A percentile compares a stretch with the other conserved stretches of the same genome.
phyloP scores from a whole-genome alignment of 2,888 invertebrate species.

The Hedya salicella region DNA sequence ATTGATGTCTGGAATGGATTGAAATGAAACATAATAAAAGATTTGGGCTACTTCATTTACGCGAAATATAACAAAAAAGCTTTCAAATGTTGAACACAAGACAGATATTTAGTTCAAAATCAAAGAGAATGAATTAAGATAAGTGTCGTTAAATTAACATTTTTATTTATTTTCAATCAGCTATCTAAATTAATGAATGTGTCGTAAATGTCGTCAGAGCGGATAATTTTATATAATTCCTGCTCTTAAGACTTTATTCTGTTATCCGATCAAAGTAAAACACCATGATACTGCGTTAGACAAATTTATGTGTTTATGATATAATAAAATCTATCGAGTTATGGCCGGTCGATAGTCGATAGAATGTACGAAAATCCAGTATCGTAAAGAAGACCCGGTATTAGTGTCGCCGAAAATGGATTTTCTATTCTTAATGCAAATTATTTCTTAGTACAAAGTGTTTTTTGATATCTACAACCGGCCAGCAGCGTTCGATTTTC shows the following conservation, averaged over 20 bases:
- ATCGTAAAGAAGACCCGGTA: constrained; percentile 72
- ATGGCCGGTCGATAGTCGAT: constrained; percentile 59
- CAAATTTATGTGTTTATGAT: constrained; percentile 68
- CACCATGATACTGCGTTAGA: constrained; percentile 59
- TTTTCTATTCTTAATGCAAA: constrained; percentile 72
- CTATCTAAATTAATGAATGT: constrained; percentile 37
- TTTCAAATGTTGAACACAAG: constrained; percentile 20
- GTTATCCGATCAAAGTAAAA: constrained; percentile 63
- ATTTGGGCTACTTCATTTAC: constrained; percentile 19
- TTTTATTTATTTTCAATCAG: constrained; percentile 34
- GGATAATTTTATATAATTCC: constrained; percentile 36
- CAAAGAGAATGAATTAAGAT: constrained; percentile 48
- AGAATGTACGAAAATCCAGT: constrained; percentile 63
- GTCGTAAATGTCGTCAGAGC: constrained; percentile 32
- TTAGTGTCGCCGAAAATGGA: constrained; percentile 73
- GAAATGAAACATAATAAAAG: neutral
- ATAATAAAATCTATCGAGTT: constrained; percentile 72
- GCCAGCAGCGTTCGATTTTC: constrained; percentile 66
- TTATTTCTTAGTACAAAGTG: constrained; percentile 60
- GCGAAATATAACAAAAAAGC: neutral
- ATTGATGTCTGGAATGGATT: constrained; percentile 5
- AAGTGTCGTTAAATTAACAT: constrained; percentile 31
- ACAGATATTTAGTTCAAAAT: constrained; percentile 50
- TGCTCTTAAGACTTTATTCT: constrained; percentile 53
- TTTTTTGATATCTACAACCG: constrained; percentile 57